A percentile compares a stretch with the other conserved stretches of the same genome.
phyloP scores from a whole-genome alignment of 2,113 vertebrate species.

The Lethenteron camtschaticum region DNA sequence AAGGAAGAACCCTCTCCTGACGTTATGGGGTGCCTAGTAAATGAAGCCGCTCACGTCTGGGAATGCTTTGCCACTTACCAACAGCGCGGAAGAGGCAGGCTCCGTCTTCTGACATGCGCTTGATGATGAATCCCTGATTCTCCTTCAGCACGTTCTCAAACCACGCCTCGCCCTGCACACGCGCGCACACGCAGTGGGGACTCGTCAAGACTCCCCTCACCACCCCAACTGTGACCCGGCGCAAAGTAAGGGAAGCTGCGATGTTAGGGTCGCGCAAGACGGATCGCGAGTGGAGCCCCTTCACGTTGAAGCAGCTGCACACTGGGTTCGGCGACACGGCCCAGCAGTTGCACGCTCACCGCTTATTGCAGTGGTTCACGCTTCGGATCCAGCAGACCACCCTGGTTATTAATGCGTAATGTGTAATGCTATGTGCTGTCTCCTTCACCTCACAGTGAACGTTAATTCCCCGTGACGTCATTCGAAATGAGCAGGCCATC shows the following conservation, averaged over 20 bases:
- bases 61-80: slow-evolving; percentile 28
- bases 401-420: too few relatives aligned
- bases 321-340: slow-evolving; percentile 7
- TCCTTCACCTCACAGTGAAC: too few relatives aligned
- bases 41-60: too few relatives aligned
- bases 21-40: too few relatives aligned
- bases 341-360: slow-evolving; percentile 5
- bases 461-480: too few relatives aligned
- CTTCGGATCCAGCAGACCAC: too few relatives aligned
- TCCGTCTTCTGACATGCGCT: slow-evolving; percentile 83
- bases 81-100: slow-evolving; percentile 77
- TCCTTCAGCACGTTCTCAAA: slow-evolving; percentile 63
- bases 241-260: not conserved
- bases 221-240: not conserved
- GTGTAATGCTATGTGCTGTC: too few relatives aligned
- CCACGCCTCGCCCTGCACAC: slow-evolving; percentile 59
- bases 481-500: too few relatives aligned
- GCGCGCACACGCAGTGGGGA: slow-evolving; percentile 8
- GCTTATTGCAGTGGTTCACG: too few relatives aligned
- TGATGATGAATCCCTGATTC: slow-evolving; percentile 84
- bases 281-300: too few relatives aligned
- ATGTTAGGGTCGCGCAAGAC: too few relatives aligned
- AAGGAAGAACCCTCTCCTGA: not conserved
- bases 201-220: slow-evolving; percentile 7
- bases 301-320: not conserved